Conservation (phyloP, 2,113 vertebrate species). For the Notiomystis cincta region DNA sequence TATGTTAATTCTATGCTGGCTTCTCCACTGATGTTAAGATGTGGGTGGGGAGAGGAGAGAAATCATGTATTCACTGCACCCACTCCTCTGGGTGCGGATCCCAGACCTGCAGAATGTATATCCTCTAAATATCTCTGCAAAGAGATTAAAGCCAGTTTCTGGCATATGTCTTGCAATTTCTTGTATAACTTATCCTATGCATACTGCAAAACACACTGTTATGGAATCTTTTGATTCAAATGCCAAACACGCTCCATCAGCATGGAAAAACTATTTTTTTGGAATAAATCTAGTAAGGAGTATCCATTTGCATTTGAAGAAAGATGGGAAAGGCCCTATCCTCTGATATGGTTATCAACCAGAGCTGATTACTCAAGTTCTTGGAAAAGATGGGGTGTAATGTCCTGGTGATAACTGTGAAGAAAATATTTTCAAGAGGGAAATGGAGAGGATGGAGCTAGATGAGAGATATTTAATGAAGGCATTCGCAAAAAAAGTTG, state of each 20-base stretch:
- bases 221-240: slow-evolving; percentile 25
- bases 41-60: slow-evolving; percentile 59
- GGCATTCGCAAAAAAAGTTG: background rate
- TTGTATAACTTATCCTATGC: slow-evolving; percentile 13
- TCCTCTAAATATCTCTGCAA: slow-evolving; percentile 51
- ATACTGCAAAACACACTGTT: background rate
- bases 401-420: background rate
- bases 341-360: background rate
- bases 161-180: slow-evolving; percentile 46
- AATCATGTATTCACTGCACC: slow-evolving; percentile 56
- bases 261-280: background rate
- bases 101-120: slow-evolving; percentile 48
- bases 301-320: background rate
- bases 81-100: slow-evolving; percentile 47
- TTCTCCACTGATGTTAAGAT: slow-evolving; percentile 24
- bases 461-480: background rate
- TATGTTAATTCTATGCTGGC: slow-evolving; percentile 45
- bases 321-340: background rate
- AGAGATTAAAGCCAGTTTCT: slow-evolving; percentile 22
- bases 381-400: background rate
- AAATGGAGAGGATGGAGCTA: background rate
- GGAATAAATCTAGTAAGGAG: background rate
- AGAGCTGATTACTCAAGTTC: background rate
- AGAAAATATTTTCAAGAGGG: background rate
- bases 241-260: background rate